These are phyloP conservation scores for Anastrepha ludens DNA, from an alignment of 1,140 invertebrate species.

Conservation along the genomic window DNA sequence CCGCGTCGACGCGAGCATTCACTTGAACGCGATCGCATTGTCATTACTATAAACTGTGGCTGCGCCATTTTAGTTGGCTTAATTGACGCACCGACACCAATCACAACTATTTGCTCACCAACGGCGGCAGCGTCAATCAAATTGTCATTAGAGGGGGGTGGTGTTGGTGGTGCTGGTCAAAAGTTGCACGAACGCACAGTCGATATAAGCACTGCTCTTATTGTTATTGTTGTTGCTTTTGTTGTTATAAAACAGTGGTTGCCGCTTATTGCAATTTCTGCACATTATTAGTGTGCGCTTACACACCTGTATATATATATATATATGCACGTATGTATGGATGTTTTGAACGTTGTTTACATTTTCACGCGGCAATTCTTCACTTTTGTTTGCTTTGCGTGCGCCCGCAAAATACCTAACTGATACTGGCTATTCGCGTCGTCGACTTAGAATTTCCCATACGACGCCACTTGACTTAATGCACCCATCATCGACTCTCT, in stretches of 20 bases:
- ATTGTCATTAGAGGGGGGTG: neutral
- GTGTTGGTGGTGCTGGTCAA: neutral
- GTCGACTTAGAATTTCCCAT: constrained; percentile 23
- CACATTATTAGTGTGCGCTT: neutral
- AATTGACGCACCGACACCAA: neutral
- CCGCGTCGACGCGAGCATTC: neutral
- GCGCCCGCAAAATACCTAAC: constrained; percentile 1
- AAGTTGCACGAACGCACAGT: neutral
- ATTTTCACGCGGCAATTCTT: constrained; percentile 20
- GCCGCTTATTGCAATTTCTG: neutral
- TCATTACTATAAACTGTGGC: neutral
- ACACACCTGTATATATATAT: neutral
- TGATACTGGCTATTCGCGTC: neutral
- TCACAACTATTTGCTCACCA: neutral
- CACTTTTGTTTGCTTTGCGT: constrained; percentile 17
- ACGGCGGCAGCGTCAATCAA: constrained; percentile 38
- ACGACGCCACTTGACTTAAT: neutral
- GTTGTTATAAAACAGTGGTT: no score
- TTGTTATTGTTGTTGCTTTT: neutral
- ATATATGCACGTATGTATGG: neutral
- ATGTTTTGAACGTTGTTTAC: neutral
- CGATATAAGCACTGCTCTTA: neutral
- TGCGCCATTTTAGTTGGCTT: constrained; percentile 25
- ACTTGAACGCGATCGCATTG: neutral
- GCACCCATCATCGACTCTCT: neutral